Base-by-base conservation (phyloP, 1,140 invertebrate genomes). In the Drosophila serrata region DNA sequence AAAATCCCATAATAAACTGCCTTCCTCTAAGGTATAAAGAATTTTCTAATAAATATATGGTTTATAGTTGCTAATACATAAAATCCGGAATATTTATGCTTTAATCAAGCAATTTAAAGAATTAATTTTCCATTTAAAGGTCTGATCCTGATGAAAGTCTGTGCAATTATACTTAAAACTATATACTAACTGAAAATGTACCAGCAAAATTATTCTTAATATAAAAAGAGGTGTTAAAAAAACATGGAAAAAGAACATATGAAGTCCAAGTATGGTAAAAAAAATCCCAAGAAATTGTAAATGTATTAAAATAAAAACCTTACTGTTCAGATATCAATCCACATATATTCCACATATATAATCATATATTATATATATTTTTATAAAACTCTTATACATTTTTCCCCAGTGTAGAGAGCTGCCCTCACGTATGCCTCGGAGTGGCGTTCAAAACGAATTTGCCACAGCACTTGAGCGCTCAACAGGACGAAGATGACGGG, bases 391-490 rank as follows among this genome's bases (percentile, higher is more conserved):
- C 9, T 1, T 12, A 17, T 4, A 31, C 0, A 17, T 3, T 49
- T 49, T 42, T 62, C 8, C 12, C 1, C 0, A 65, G 65, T 69
- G 65, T 51, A 70, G 3, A 33, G 29, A 43, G 29, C 68, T 72
- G 43, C 68, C 65, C 65, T 72, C 68, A 72, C 68, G 65, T 72
- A 72, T 72, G 43, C 45, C 65, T 79, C n/a, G 70, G 82, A 87
- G 84, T 82, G 75, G 79, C 70, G 85, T 79, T 90, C 85, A 90
- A 88, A 88, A 88, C 85, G 85, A 90, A 88, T 88, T 88, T 88
- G 85, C 85, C 85, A 88, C 85, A 88, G 85, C 85, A 90, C 85
- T 88, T 88, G 85, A 84, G 85, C 85, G 85, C 85, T 88, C 81
- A 88, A 88, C 86, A 88, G 68, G 67, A 78, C 53, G 53, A 53